A percentile compares a stretch with the other conserved stretches of the same genome.
These are phyloP conservation scores for Betta splendens DNA, from an alignment of 2,797 vertebrate genomes.

Conservation along the genomic window DNA sequence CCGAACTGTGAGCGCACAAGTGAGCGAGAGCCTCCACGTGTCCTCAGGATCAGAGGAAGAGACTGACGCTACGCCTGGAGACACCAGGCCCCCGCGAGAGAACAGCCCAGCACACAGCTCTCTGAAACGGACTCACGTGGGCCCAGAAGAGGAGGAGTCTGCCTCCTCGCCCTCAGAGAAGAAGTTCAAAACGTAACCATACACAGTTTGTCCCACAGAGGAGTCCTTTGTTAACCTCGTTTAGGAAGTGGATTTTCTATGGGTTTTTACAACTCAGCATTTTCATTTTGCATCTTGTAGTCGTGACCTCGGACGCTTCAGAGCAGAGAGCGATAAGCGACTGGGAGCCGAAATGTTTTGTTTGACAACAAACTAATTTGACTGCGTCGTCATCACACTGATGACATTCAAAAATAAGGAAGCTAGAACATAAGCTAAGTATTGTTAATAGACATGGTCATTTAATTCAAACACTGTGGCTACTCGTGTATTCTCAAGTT, in stretches of 20 bases:
- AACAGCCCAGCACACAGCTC: conserved; percentile 38
- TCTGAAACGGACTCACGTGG: conserved; percentile 85
- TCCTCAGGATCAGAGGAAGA: conserved; percentile 69
- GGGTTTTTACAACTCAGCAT: conserved; percentile 62
- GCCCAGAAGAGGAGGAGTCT: conserved; percentile 84
- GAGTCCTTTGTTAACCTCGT: conserved; percentile 38
- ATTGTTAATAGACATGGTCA: conserved; percentile 49
- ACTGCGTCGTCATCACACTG: conserved; percentile 52
- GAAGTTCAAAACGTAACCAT: conserved; percentile 91
- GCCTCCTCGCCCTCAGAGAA: conserved; percentile 90
- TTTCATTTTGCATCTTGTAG: conserved; percentile 38
- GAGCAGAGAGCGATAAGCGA: conserved; percentile 22
- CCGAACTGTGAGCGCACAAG: conserved; percentile 74
- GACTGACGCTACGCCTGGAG: conserved; percentile 35
- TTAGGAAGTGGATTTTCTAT: conserved; percentile 62
- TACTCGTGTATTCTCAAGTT: conserved; percentile 51
- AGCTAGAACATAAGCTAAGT: conserved; percentile 23
- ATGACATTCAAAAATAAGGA: conserved; percentile 58
- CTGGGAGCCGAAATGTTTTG: conserved; percentile 15
- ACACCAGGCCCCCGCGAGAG: conserved; percentile 53
- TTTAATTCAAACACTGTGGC: conserved; percentile 32
- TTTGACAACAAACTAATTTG: conserved; percentile 36
- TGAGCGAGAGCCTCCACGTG: conserved; percentile 65
- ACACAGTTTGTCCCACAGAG: conserved; percentile 9
- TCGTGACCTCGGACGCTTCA: conserved; percentile 21